Conservation (phyloP, 64 coral and sea anemone genomes). For the Montipora foliosa region DNA sequence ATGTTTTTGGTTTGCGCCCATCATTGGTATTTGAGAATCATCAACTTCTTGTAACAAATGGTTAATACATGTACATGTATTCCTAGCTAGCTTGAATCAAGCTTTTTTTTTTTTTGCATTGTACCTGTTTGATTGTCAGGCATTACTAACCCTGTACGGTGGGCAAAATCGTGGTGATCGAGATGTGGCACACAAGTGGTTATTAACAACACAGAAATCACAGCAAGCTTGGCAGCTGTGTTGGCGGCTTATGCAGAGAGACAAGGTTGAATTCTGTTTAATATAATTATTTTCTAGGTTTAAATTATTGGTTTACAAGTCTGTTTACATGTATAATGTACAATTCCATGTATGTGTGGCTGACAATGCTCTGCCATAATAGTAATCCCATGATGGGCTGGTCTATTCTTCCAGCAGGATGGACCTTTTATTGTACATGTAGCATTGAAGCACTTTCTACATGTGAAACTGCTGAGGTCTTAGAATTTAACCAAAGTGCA, state of each 20-base stretch:
- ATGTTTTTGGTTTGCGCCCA: too few relatives aligned
- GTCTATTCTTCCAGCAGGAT: too few relatives aligned
- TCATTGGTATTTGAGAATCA: neutral
- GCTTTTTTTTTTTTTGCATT: neutral
- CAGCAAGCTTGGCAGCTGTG: conserved; percentile 96
- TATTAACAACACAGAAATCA: conserved; percentile 89
- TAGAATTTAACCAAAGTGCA: too few relatives aligned
- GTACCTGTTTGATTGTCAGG: conserved; percentile 48
- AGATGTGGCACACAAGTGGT: conserved; percentile 91
- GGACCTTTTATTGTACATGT: too few relatives aligned
- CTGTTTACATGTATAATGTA: too few relatives aligned
- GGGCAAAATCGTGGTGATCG: conserved; percentile 75
- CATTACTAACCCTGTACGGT: conserved; percentile 86
- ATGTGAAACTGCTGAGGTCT: too few relatives aligned
- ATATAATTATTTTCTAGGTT: neutral
- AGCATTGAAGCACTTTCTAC: too few relatives aligned
- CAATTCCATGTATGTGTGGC: too few relatives aligned
- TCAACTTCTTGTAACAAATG: neutral
- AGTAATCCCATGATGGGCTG: too few relatives aligned
- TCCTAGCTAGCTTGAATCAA: too few relatives aligned
- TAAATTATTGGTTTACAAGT: too few relatives aligned
- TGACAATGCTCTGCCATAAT: too few relatives aligned
- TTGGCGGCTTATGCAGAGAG: conserved; percentile 88
- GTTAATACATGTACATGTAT: neutral
- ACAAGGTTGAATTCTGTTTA: conserved; percentile 67